Evolutionary conservation across 2,113 vertebrate species (phyloP).

Genomic region (Hippocampus comes): DNA sequence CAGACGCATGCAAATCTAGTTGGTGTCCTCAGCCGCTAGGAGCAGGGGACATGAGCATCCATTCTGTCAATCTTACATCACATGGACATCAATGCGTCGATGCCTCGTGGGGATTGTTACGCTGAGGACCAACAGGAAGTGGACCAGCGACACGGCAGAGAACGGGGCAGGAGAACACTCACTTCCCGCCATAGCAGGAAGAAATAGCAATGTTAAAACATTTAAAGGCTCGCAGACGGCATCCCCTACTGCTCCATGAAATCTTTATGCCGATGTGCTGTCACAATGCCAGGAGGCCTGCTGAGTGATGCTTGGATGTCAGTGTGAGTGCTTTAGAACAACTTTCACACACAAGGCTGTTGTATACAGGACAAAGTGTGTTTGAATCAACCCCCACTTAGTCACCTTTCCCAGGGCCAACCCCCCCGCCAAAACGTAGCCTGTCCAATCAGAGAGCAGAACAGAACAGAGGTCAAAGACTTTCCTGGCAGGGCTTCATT

Average conservation of each 20-base stretch:
- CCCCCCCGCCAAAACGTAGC: not conserved
- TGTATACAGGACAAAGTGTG: conserved; percentile 23
- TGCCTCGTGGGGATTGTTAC: conserved; percentile 35
- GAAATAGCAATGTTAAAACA: conserved; percentile 64
- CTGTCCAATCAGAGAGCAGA: not conserved
- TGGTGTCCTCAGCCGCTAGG: not conserved
- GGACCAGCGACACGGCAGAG: conserved; percentile 32
- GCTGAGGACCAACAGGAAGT: conserved; percentile 25
- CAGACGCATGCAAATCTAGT: not conserved
- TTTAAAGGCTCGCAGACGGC: conserved; percentile 55
- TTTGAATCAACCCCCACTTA: not conserved
- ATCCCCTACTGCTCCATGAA: conserved; percentile 55
- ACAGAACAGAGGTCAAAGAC: not conserved
- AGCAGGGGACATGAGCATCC: not conserved
- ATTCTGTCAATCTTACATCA: conserved; percentile 46
- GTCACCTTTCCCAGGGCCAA: not conserved
- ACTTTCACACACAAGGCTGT: conserved; percentile 11
- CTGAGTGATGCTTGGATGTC: conserved; percentile 15
- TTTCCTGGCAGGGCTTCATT: not conserved
- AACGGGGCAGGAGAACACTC: conserved; percentile 44
- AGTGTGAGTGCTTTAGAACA: conserved; percentile 10
- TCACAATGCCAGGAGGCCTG: conserved; percentile 32
- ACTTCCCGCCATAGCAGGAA: conserved; percentile 28
- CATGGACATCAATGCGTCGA: conserved; percentile 23
- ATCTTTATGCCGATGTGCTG: conserved; percentile 50